Evolutionary conservation across 2,888 invertebrate species (phyloP).

Genomic region (Stomorhina lunata): DNA sequence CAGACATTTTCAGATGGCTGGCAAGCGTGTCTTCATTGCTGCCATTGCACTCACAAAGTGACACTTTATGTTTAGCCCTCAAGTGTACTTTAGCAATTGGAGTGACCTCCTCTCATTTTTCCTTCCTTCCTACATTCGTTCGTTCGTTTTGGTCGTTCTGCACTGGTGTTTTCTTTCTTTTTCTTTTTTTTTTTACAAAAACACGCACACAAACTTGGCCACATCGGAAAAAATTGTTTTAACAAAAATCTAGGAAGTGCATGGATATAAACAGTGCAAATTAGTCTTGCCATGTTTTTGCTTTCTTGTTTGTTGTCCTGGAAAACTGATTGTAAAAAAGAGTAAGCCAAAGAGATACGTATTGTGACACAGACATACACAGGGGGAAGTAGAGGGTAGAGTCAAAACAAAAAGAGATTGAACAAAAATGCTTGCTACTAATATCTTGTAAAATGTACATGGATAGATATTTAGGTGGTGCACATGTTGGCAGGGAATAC

Average conservation of each 20-base stretch:
- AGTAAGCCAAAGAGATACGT: slow-evolving; percentile 9
- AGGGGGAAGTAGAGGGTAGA: background rate
- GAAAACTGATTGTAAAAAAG: slow-evolving; percentile 40
- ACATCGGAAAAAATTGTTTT: slow-evolving; percentile 25
- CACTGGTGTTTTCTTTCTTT: background rate
- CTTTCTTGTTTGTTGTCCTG: slow-evolving; percentile 17
- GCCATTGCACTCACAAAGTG: slow-evolving; percentile 58
- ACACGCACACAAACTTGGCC: slow-evolving; percentile 20
- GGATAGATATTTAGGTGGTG: background rate
- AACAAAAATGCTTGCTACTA: slow-evolving; percentile 2
- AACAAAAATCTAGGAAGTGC: slow-evolving; percentile 47
- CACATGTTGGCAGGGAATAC: background rate
- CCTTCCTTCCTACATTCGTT: background rate
- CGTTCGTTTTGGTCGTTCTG: background rate
- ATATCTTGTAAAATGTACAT: background rate
- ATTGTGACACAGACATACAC: background rate
- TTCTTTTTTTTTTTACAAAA: slow-evolving; percentile 7
- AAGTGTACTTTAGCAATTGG: slow-evolving; percentile 56
- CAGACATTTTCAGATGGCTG: slow-evolving; percentile 59
- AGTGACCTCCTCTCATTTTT: slow-evolving; percentile 42
- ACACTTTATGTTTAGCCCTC: slow-evolving; percentile 62
- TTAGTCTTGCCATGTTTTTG: slow-evolving; percentile 59
- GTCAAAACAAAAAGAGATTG: background rate
- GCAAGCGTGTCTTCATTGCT: slow-evolving; percentile 57
- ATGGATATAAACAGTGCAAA: slow-evolving; percentile 58